Conservation (phyloP, 2,113 vertebrate species). For the Leucopternis melanops region DNA sequence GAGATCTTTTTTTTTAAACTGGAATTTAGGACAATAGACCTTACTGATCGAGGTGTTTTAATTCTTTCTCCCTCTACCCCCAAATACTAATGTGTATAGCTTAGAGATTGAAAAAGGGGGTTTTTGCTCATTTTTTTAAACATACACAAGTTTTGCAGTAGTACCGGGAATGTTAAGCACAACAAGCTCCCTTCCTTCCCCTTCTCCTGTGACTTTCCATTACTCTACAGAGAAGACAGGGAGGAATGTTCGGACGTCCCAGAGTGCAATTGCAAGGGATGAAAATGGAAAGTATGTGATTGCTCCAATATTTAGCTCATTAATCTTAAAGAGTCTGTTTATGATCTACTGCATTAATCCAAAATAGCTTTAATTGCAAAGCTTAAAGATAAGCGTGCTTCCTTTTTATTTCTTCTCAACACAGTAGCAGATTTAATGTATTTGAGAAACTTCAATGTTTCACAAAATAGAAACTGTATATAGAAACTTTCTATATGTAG, state of each 20-base stretch:
- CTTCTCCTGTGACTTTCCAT: neutral
- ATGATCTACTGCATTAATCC: neutral
- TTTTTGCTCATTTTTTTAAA: neutral
- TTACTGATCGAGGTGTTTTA: neutral
- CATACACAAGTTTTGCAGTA: neutral
- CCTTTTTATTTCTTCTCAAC: neutral
- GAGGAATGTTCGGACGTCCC: neutral
- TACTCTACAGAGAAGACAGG: neutral
- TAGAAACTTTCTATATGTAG: neutral
- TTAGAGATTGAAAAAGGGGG: neutral
- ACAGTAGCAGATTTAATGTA: neutral
- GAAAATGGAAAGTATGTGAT: constrained; percentile 17
- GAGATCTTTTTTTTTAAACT: neutral
- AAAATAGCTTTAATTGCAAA: neutral
- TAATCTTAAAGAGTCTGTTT: constrained; percentile 11
- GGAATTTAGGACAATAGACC: neutral
- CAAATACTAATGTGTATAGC: neutral
- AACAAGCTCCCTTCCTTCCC: neutral
- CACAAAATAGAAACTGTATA: neutral
- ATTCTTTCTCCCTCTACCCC: neutral
- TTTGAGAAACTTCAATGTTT: neutral
- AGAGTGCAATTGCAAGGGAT: neutral
- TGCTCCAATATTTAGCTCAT: constrained; percentile 14
- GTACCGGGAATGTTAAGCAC: neutral
- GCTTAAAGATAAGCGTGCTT: neutral